phyloP scores from a whole-genome alignment of 2,113 vertebrate genomes.

The Caretta caretta region DNA sequence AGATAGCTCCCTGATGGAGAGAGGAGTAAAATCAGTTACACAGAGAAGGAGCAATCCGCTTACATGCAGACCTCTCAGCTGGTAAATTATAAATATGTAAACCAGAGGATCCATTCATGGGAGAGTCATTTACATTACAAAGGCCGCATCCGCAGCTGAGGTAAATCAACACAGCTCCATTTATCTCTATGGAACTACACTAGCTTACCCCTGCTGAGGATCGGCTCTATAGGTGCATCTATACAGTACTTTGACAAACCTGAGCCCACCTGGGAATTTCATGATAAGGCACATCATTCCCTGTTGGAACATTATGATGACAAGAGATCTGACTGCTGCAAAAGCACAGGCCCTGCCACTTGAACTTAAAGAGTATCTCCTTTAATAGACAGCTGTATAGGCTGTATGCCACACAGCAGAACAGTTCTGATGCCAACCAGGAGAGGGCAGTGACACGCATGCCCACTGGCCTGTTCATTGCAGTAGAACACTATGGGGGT shows the following conservation, averaged over 20 bases:
- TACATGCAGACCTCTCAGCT: background rate
- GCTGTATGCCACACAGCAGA: accelerated
- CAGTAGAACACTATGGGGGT: background rate
- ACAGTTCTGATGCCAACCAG: accelerated
- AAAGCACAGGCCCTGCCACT: background rate
- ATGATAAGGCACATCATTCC: background rate
- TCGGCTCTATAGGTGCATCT: background rate
- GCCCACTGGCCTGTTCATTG: background rate
- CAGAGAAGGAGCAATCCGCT: background rate
- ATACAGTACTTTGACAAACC: background rate
- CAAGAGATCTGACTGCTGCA: background rate
- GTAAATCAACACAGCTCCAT: background rate
- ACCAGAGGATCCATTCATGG: background rate
- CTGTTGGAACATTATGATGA: background rate
- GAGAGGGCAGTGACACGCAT: background rate
- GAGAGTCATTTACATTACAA: background rate
- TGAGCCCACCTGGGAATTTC: background rate
- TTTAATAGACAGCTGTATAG: background rate
- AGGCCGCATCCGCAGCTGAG: background rate
- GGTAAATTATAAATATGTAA: background rate
- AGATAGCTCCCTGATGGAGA: background rate
- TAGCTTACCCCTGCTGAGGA: background rate
- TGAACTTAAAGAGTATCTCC: background rate
- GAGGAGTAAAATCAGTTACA: background rate
- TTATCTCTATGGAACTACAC: background rate